Conservation (phyloP, 2,797 vertebrate species). For the Sebastes hubbsi region DNA sequence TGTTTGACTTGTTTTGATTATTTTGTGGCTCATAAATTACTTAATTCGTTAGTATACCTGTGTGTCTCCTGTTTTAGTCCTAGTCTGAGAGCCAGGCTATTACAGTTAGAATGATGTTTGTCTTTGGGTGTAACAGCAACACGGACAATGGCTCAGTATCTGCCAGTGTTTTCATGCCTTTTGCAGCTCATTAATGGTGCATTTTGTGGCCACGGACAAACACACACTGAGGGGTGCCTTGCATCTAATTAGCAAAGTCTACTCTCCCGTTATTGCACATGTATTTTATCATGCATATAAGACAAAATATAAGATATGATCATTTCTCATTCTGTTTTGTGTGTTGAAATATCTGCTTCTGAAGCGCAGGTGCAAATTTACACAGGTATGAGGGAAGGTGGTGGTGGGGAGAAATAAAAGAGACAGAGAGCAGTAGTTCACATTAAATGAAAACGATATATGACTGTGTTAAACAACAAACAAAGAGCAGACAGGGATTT, state of each 20-base stretch:
- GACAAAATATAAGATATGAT: background rate
- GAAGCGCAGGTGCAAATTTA: background rate
- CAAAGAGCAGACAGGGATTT: conserved; percentile 24
- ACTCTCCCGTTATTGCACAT: background rate
- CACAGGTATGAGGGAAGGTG: background rate
- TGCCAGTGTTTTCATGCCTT: background rate
- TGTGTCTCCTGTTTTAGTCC: background rate
- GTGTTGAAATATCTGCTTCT: background rate
- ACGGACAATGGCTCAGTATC: background rate
- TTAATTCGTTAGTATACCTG: background rate
- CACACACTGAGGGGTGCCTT: background rate
- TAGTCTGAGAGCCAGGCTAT: background rate
- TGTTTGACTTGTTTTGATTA: background rate
- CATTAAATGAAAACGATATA: conserved; percentile 26
- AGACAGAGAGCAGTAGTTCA: background rate
- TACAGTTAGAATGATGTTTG: background rate
- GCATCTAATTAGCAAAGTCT: background rate
- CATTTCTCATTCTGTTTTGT: background rate
- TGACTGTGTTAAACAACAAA: conserved; percentile 1
- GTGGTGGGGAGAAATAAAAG: background rate
- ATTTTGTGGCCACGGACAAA: background rate
- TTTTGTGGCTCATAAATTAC: background rate
- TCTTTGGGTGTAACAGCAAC: background rate
- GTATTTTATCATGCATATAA: background rate
- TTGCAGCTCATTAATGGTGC: background rate